Percentiles rank a stretch among this genome's conserved stretches.
Conservation (phyloP, 2,888 invertebrate genomes). For the Drosophila maculinotata region DNA sequence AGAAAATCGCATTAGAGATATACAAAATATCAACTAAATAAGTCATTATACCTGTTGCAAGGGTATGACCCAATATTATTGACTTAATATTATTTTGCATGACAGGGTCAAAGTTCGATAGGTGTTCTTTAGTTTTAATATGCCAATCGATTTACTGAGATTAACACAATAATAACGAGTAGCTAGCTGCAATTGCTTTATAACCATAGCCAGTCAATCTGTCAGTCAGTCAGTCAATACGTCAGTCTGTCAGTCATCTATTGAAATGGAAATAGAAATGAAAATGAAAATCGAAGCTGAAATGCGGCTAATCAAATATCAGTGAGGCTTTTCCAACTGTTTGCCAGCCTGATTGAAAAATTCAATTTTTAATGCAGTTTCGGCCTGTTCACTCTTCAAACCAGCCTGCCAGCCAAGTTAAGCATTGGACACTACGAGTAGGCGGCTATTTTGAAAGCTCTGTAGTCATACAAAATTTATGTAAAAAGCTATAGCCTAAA, state of each 20-base stretch:
- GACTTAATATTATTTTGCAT: neutral
- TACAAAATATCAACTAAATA: neutral
- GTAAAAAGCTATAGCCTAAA: too few relatives aligned
- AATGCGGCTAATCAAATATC: constrained; percentile 50
- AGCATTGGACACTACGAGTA: neutral
- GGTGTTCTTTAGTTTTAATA: constrained; percentile 4
- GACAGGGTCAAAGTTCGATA: constrained; percentile 36
- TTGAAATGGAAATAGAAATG: constrained; percentile 16
- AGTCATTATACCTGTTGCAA: neutral
- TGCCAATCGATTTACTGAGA: constrained; percentile 18
- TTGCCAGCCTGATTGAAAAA: constrained; percentile 72
- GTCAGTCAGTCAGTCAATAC: constrained; percentile 20
- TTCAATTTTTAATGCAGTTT: constrained; percentile 74
- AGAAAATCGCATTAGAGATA: too few relatives aligned
- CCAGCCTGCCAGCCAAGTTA: neutral
- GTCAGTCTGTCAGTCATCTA: constrained; percentile 4
- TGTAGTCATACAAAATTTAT: neutral
- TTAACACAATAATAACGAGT: neutral
- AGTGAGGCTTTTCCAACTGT: constrained; percentile 44
- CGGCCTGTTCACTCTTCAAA: constrained; percentile 20
- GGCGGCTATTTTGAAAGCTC: neutral
- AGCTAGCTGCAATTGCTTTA: constrained; percentile 3
- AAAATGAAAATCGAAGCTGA: constrained; percentile 35
- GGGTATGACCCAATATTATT: too few relatives aligned
- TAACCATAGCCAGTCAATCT: constrained; percentile 1